These are phyloP conservation scores for Spondyliosoma cantharus DNA, from an alignment of 2,797 vertebrate species.

Conservation along the genomic window DNA sequence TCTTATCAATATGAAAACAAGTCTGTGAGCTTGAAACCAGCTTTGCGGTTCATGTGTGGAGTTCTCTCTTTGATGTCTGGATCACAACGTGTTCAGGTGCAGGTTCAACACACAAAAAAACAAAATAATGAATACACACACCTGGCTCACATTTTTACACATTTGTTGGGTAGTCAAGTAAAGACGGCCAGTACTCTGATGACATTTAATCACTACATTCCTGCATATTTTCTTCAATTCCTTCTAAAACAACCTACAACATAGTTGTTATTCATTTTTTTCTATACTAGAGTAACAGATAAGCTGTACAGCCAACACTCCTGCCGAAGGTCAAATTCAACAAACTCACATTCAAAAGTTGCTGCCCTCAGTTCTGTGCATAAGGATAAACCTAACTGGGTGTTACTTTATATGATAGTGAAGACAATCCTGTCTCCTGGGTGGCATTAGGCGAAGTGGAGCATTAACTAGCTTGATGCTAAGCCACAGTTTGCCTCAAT, in stretches of 20 bases:
- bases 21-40: neutral
- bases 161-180: neutral
- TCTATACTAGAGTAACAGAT: neutral
- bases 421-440: conserved; percentile 43
- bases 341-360: conserved; percentile 14
- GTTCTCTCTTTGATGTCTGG: conserved; percentile 15
- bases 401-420: neutral
- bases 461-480: conserved; percentile 20
- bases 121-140: neutral
- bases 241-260: neutral
- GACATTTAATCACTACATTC: neutral
- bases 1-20: conserved; percentile 27
- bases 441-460: conserved; percentile 35
- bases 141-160: neutral
- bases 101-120: neutral
- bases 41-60: neutral
- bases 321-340: neutral
- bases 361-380: neutral
- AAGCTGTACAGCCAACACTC: neutral
- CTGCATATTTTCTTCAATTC: neutral
- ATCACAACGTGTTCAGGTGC: neutral
- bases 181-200: neutral
- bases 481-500: conserved; percentile 30
- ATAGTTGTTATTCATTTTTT: neutral
- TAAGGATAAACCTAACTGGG: neutral